Evolutionary conservation across 1,140 invertebrate species (phyloP).

Genomic region (Oscheius sp.): DNA sequence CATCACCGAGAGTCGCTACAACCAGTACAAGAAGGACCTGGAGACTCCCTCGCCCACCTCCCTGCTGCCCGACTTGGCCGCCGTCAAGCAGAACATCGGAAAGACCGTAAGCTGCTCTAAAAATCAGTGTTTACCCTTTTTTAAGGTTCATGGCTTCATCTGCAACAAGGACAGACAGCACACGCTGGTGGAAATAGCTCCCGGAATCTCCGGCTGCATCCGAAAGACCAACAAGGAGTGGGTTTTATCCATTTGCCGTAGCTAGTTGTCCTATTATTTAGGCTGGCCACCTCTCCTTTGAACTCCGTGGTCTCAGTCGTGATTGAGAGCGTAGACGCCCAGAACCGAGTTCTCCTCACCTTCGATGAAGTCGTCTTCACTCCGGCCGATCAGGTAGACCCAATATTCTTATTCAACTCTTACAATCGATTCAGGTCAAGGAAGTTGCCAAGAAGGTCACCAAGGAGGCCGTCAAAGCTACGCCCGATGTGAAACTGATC

Average conservation of each 20-base stretch:
- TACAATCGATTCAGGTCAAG: not conserved
- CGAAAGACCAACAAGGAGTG: slow-evolving; percentile 31
- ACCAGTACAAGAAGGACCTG: not conserved
- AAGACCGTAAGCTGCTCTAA: not conserved
- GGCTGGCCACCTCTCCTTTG: not conserved
- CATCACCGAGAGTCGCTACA: not conserved
- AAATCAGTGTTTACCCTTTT: not conserved
- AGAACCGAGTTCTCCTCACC: not conserved
- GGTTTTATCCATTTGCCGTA: slow-evolving; percentile 2
- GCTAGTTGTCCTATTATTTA: not conserved
- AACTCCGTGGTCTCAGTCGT: not conserved
- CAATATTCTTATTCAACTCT: not conserved
- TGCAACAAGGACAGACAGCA: not conserved
- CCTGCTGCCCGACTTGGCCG: not conserved
- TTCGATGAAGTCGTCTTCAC: not conserved
- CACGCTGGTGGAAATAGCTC: slow-evolving; percentile 10
- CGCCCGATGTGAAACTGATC: not conserved
- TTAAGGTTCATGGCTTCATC: not conserved
- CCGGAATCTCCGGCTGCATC: slow-evolving; percentile 17
- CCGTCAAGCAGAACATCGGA: not conserved
- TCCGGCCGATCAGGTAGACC: not conserved
- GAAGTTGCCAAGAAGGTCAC: no score
- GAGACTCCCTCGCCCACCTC: not conserved
- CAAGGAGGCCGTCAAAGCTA: not conserved
- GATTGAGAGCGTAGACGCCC: not conserved